Base-by-base conservation (phyloP, 2,888 invertebrate genomes). In the Perdita meconis region DNA sequence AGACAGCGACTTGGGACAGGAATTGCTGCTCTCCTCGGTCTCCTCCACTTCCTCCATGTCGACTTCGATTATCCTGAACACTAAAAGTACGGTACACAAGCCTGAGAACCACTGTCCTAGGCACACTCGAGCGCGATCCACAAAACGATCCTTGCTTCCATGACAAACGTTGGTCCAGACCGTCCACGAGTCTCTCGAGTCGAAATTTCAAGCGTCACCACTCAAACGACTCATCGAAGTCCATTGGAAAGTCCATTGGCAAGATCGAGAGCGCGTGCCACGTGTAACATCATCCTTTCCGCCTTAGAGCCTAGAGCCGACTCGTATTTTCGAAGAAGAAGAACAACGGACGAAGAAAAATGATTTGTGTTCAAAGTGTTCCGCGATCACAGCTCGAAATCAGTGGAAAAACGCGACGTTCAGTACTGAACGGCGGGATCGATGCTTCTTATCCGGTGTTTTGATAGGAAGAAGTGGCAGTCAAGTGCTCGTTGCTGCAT, bases 401-500 rank as follows among this genome's bases (percentile, higher is more conserved):
- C 2, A 16, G 44, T 19, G 16, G 19, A 16, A 47, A 16, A 24
- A 22, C 47, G n/a, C 50, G 50, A 51, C 19, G 55, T 42, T 42
- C 10, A 50, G 64, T 78, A 47, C 50, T 2, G 22, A 2, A 10
- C 13, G 50, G 16, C 38, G 8, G 24, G 56, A 60, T 64, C 50
- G 68, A 60, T 60, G 16, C 30, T n/a, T 24, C 19, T 24, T 8
- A 1, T 42, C n/a, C 8, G 13, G 36, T 24, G 42, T 51, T n/a
- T 70, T 63, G 75, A 77, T 53, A 19, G 63, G 63, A 59, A 36
- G 50, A 55, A 50, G 53, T 64, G 57, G 63, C 53, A 68, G 59
- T 77, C 59, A 78, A 78, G 70, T 78, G 78, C 70, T 72, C 79
- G 67, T 79, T 55, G 78, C 56, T 64, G 78, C 72, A 79, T 78